Evolutionary conservation across 2,113 vertebrate genomes (phyloP).

Genomic region (Pyxicephalus adspersus): DNA sequence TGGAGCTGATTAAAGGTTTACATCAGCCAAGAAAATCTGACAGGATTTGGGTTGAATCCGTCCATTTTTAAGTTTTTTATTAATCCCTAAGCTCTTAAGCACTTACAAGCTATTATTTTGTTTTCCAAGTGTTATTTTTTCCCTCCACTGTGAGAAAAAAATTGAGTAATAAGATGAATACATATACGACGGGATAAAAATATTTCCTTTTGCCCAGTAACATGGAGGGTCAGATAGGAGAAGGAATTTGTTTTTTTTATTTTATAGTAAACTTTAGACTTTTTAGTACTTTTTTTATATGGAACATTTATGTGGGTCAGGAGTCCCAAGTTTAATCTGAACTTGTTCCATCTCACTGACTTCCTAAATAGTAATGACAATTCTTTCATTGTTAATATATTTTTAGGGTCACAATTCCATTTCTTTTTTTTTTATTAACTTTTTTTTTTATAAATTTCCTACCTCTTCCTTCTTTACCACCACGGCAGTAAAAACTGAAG

Average conservation of each 20-base stretch:
- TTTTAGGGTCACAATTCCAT: no score
- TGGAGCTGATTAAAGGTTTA: slow-evolving; percentile 80
- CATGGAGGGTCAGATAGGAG: not conserved
- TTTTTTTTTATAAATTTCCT: no score
- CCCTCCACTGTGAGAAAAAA: not conserved
- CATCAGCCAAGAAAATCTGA: slow-evolving; percentile 79
- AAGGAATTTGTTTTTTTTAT: not conserved
- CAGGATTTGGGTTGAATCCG: slow-evolving; percentile 78
- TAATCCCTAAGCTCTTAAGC: slow-evolving; percentile 77
- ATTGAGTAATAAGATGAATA: slow-evolving; percentile 24
- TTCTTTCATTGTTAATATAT: no score
- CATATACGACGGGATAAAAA: not conserved
- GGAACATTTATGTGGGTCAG: no score
- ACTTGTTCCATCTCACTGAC: no score
- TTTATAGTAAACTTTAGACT: not conserved
- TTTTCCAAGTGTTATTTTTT: slow-evolving; percentile 62
- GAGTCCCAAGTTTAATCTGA: no score
- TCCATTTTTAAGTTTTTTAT: slow-evolving; percentile 78
- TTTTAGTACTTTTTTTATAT: not conserved
- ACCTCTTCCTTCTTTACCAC: no score
- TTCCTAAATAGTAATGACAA: no score
- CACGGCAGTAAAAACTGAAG: no score
- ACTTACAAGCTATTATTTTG: slow-evolving; percentile 73
- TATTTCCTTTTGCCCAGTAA: slow-evolving; percentile 11
- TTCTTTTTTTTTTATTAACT: no score